Conservation (phyloP, 2,797 vertebrate genomes). For the Psittacula derbiana region DNA sequence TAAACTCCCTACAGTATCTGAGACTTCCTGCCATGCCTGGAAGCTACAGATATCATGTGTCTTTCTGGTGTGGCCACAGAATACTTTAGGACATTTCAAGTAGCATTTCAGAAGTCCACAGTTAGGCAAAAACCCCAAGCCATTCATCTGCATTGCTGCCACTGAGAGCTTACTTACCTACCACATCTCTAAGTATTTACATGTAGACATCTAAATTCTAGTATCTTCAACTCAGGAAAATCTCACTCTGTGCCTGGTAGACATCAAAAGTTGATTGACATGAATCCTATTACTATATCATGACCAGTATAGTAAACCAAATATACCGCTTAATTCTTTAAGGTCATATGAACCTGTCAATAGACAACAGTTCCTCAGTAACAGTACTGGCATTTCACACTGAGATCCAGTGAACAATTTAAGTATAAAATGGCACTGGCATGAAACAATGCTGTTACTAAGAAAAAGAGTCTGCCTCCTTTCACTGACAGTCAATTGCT, state of each 20-base stretch:
- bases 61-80: not conserved
- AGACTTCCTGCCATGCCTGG: not conserved
- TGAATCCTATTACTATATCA: not conserved
- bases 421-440: not conserved
- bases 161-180: not conserved
- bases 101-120: not conserved
- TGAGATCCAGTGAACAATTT: not conserved
- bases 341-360: not conserved
- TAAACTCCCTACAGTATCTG: not conserved
- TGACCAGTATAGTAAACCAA: not conserved
- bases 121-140: not conserved
- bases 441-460: not conserved
- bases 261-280: not conserved
- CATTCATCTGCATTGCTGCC: not conserved
- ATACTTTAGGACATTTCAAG: not conserved
- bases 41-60: not conserved
- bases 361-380: not conserved
- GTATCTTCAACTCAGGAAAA: not conserved
- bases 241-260: not conserved
- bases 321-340: not conserved
- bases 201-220: not conserved
- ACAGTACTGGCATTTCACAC: not conserved
- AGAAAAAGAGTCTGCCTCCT: not conserved
- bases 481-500: not conserved
- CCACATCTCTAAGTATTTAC: not conserved